These are phyloP conservation scores for Poeciliopsis occidentalis DNA, from an alignment of 2,113 vertebrate species.

Conservation along the genomic window DNA sequence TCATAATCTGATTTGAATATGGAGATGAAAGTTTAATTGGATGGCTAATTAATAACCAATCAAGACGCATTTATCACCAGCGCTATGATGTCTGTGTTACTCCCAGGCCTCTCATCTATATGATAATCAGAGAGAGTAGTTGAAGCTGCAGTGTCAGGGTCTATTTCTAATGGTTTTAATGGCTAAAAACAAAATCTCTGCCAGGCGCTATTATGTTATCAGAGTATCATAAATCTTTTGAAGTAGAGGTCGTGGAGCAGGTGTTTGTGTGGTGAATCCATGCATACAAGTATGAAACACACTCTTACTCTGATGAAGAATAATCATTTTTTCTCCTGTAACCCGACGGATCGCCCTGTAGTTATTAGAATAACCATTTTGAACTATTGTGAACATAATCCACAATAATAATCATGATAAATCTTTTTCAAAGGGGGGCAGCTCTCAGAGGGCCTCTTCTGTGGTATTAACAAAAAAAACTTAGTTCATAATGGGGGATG, in stretches of 20 bases:
- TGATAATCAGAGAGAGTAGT: conserved; percentile 54
- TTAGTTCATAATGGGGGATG: conserved; percentile 5
- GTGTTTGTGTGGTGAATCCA: background rate
- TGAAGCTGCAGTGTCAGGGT: conserved; percentile 7
- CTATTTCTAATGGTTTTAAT: background rate
- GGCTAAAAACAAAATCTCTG: background rate
- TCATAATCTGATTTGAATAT: conserved; percentile 54
- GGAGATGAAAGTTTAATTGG: conserved; percentile 56
- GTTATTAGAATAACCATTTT: conserved; percentile 34
- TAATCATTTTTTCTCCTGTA: conserved; percentile 9
- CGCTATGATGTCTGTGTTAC: conserved; percentile 44
- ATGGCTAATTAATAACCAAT: conserved; percentile 69
- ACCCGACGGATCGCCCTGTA: background rate
- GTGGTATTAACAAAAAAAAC: background rate
- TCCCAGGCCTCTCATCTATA: conserved; percentile 59
- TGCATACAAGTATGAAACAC: background rate
- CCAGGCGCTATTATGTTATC: background rate
- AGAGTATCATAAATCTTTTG: background rate
- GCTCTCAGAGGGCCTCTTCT: conserved; percentile 16
- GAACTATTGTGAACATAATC: conserved; percentile 5
- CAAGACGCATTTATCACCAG: conserved; percentile 49
- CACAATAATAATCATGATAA: conserved; percentile 14
- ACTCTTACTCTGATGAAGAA: conserved; percentile 1
- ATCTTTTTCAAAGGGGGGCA: conserved; percentile 4
- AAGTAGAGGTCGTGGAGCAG: background rate